These are phyloP conservation scores for Spea multiplicata DNA, from an alignment of 2,113 vertebrate species.

Conservation along the genomic window DNA sequence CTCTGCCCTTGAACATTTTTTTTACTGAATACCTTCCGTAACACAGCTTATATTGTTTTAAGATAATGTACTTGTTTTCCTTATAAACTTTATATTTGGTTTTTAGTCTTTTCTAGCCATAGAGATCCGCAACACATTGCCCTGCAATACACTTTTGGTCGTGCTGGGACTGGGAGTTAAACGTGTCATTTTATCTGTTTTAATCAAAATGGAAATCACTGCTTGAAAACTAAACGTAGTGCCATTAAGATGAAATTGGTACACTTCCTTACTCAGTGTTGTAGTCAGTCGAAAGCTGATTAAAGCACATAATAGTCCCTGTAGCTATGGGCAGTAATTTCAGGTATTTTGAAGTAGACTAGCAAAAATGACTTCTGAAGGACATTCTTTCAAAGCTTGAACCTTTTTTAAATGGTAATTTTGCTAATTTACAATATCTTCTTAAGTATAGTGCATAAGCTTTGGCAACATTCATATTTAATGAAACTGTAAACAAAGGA, in stretches of 20 bases:
- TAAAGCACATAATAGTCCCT: conserved; percentile 41
- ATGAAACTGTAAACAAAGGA: conserved; percentile 47
- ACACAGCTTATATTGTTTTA: no score
- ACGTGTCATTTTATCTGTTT: conserved; percentile 28
- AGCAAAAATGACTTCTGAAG: conserved; percentile 40
- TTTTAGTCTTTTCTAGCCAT: no score
- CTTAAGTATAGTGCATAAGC: conserved; percentile 36
- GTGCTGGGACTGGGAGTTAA: conserved; percentile 18
- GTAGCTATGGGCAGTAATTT: conserved; percentile 42
- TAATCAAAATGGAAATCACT: conserved; percentile 48
- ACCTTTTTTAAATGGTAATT: conserved; percentile 46
- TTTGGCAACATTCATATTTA: conserved; percentile 33
- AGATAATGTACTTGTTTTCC: no score
- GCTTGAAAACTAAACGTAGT: conserved; percentile 35
- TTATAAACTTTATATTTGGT: no score
- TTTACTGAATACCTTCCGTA: no score
- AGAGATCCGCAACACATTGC: no score
- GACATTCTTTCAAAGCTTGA: conserved; percentile 39
- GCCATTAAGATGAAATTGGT: conserved; percentile 37
- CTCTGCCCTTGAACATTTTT: no score
- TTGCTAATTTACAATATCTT: conserved; percentile 45
- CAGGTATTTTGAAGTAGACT: conserved; percentile 41
- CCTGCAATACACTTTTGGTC: neutral
- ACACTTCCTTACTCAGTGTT: conserved; percentile 37
- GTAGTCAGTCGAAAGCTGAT: conserved; percentile 43